Evolutionary conservation across 53 echinoderm and acorn worm genomes (phyloP).

Genomic region (Patiria pectinifera): DNA sequence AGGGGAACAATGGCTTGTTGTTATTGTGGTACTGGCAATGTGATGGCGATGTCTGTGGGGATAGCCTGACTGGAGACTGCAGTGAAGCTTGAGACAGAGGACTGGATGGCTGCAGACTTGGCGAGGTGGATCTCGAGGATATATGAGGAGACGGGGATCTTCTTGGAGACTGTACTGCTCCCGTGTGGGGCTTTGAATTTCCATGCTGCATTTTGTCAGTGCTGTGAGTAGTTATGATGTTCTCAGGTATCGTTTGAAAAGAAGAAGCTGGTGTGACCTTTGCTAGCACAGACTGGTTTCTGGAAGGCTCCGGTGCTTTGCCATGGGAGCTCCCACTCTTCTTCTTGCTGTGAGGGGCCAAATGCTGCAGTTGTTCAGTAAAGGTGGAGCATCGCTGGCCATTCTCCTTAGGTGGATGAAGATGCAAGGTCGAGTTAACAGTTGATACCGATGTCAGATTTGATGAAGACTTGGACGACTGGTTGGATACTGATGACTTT

Average conservation of each 20-base stretch:
- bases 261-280: slow-evolving; percentile 90
- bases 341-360: slow-evolving; percentile 72
- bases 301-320: slow-evolving; percentile 70
- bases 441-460: slow-evolving; percentile 89
- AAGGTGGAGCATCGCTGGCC: slow-evolving; percentile 75
- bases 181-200: slow-evolving; percentile 10
- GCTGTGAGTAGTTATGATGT: slow-evolving; percentile 85
- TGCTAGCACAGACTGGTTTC: slow-evolving; percentile 64
- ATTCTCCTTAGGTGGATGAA: slow-evolving; percentile 66
- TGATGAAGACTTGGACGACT: slow-evolving; percentile 96
- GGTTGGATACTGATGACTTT: slow-evolving; percentile 81
- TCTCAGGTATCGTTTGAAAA: slow-evolving; percentile 97
- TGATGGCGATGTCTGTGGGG: slow-evolving; percentile 76
- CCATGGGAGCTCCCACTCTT: slow-evolving; percentile 61
- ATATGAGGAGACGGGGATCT: slow-evolving; percentile 86
- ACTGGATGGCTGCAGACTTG: slow-evolving; percentile 72
- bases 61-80: slow-evolving; percentile 67
- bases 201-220: slow-evolving; percentile 75
- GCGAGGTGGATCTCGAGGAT: slow-evolving; percentile 80
- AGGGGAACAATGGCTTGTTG: slow-evolving; percentile 63
- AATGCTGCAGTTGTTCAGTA: slow-evolving; percentile 92
- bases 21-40: slow-evolving; percentile 73
- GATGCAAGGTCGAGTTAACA: slow-evolving; percentile 79
- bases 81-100: slow-evolving; percentile 70
- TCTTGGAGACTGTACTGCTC: slow-evolving; percentile 66